Conservation (phyloP, 2,113 vertebrate species). For the Amia ocellicauda region DNA sequence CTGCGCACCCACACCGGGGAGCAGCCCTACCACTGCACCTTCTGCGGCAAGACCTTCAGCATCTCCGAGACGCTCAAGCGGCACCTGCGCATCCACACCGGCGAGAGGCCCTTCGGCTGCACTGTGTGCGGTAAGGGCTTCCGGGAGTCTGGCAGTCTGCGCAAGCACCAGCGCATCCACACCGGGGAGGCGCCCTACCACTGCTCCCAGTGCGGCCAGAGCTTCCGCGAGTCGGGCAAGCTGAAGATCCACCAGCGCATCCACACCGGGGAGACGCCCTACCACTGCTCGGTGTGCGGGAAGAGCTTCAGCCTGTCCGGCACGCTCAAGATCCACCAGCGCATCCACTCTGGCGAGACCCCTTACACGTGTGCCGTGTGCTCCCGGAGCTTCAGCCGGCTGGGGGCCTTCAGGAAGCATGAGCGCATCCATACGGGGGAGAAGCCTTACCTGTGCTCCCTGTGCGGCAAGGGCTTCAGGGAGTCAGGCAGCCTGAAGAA, state of each 20-base stretch:
- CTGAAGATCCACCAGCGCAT: background rate
- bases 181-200: background rate
- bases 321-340: background rate
- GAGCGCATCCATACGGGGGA: conserved; percentile 4
- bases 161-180: background rate
- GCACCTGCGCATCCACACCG: background rate
- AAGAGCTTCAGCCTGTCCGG: conserved; percentile 3
- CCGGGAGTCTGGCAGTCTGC: conserved; percentile 1
- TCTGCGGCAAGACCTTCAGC: conserved; percentile 8
- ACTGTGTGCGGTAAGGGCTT: background rate
- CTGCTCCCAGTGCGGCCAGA: background rate
- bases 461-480: conserved; percentile 3
- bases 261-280: background rate
- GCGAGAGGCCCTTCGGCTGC: background rate
- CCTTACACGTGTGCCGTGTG: background rate
- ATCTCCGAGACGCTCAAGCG: background rate
- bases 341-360: background rate
- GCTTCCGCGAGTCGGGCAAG: background rate
- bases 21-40: background rate
- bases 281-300: conserved; percentile 6
- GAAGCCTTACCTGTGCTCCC: background rate
- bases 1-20: background rate
- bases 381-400: background rate
- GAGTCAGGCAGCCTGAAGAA: background rate
- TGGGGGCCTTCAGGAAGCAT: background rate